phyloP scores from a whole-genome alignment of 64 coral and sea anemone species.

The Stichodactyla mertensii region DNA sequence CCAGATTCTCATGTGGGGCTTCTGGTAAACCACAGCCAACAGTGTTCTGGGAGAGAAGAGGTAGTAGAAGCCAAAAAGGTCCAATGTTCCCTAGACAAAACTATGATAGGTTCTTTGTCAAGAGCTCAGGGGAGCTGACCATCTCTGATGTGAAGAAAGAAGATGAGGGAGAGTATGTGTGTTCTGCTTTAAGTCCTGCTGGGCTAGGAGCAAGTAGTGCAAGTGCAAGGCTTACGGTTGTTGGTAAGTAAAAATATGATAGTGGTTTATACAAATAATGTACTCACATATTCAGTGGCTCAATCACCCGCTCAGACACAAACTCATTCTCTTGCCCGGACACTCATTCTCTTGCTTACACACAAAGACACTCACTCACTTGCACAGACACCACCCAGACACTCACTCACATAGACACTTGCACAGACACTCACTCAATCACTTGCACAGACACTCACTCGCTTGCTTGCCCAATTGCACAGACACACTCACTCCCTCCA shows the following conservation, averaged over 20 bases:
- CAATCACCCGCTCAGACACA: background rate
- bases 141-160: slow-evolving; percentile 31
- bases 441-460: background rate
- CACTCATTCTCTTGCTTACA: background rate
- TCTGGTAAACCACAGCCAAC: slow-evolving; percentile 45
- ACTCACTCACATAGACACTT: background rate
- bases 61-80: background rate
- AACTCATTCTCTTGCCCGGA: background rate
- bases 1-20: slow-evolving; percentile 48
- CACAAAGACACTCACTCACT: background rate
- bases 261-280: background rate
- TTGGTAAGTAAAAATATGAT: slow-evolving; percentile 24
- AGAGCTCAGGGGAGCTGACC: slow-evolving; percentile 17
- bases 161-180: slow-evolving; percentile 45
- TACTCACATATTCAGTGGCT: background rate
- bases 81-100: slow-evolving; percentile 55
- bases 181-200: slow-evolving; percentile 20
- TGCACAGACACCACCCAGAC: background rate
- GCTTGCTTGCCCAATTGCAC: too few species aligned
- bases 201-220: background rate
- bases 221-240: slow-evolving; percentile 32
- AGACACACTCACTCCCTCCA: background rate
- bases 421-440: background rate
- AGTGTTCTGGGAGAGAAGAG: slow-evolving; percentile 65
- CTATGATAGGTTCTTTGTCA: slow-evolving; percentile 26